These are phyloP conservation scores for Megaceryle torquata DNA, from an alignment of 2,113 vertebrate species.

Conservation along the genomic window DNA sequence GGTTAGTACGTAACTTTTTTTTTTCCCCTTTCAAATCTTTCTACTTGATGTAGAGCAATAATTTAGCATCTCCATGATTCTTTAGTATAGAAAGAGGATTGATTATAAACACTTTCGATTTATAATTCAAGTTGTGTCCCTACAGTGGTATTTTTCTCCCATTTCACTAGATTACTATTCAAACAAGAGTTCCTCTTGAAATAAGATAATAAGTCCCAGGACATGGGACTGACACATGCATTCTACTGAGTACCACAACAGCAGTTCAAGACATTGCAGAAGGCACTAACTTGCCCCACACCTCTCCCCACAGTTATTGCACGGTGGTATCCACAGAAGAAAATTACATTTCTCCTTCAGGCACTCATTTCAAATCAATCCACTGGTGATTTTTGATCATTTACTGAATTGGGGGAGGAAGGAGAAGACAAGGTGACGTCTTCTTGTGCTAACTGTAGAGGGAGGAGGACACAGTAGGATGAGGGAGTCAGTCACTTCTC, in stretches of 20 bases:
- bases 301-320: background rate
- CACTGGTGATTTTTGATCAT: background rate
- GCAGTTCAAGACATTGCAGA: background rate
- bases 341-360: background rate
- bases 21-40: background rate
- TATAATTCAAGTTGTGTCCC: background rate
- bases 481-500: background rate
- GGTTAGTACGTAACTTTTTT: background rate
- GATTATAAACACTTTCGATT: background rate
- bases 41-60: background rate
- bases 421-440: background rate
- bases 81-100: background rate
- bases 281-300: background rate
- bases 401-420: background rate
- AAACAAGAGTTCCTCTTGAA: background rate
- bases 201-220: background rate
- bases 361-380: background rate
- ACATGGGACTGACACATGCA: rapidly evolving
- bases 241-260: background rate
- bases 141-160: background rate
- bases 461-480: background rate
- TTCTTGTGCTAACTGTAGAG: background rate
- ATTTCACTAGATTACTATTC: background rate
- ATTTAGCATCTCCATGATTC: background rate
- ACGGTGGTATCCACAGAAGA: background rate